Base-by-base conservation (phyloP, 2,888 invertebrate species). In the Sinotaia quadrata region DNA sequence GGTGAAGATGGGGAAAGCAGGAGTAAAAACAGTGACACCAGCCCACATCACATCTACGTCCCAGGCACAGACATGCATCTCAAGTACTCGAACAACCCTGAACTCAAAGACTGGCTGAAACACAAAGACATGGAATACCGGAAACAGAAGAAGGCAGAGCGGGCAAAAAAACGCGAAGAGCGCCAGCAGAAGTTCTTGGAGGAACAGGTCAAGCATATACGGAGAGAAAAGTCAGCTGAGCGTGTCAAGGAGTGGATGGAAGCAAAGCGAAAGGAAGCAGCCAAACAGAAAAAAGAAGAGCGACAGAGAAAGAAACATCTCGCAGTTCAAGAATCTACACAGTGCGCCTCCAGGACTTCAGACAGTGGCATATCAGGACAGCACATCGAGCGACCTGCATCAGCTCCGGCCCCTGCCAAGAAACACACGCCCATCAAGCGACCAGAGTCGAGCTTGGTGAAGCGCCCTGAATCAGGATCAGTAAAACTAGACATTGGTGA, bases 211-310 rank as follows among this genome's bases (percentile, higher is more conserved):
- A 69, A 57, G 41, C 57, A 57, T 34, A 57, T 58, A 0, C 33
- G 47, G 29, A 63, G 67, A 24, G 62, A 71, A 37, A 67, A 71
- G 47, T 80, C 81, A 2, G 72, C 79, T 44, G 76, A 80, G 61
- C 66, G 68, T 1, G 80, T 80, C 2, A 75, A 80, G 60, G 72
- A 78, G 61, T 83, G 83, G 84, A 78, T 81, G 76, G 67, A 69
- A 27, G 61, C 74, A 37, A 82, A 83, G 49, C 77, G 78, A 27
- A 80, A 79, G 56, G 83, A 81, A 44, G 76, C 77, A 7, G 36
- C 62, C 36, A 66, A 69, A 58, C 73, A 63, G 31, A 72, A 72
- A 61, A 74, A 75, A 57, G 78, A 80, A 41, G 76, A 76, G 65
- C 74, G 67, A 36, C 72, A 41, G 49, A 65, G 49, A 34, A 52